Base-by-base conservation (phyloP, 2,113 vertebrate genomes). In the Dicrurus megarhynchus region DNA sequence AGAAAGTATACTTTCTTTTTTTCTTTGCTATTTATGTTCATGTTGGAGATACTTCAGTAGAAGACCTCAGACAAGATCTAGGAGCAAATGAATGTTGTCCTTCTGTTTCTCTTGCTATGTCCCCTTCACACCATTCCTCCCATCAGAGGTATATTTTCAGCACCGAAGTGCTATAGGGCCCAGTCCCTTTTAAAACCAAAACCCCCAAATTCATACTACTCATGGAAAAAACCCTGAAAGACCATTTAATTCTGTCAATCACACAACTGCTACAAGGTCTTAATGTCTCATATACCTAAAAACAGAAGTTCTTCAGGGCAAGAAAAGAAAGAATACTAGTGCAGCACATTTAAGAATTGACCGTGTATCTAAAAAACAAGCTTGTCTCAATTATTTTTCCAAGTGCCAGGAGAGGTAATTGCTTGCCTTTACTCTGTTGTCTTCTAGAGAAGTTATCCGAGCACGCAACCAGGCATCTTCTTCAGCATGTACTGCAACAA, bases 391-490 rank as follows among this genome's bases (percentile, higher is more conserved):
- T 44, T 73, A 24, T 57, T 83, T 69, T 23, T 49, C 13, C 35
- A 77, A 85, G 32, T 49, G n/a, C 47, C 42, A 64, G 50, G 60
- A 83, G 35, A 91, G 27, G 50, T 24, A 69, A 46, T 41, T 59
- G 59, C 98, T 98, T 98, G 98, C 99, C 99, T 99, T 99, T 90
- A 99, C 93, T 82, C 90, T 98, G 68, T 97, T 96, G 20, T 94
- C 96, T 46, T 98, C 97, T 20, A 98, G n/a, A 74, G 98, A 97
- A 61, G 97, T 92, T 79, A 99, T 96, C 90, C 98, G 98, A 26
- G 98, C 99, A 87, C 99, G 98, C 69, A 99, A 89, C 96, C 99
- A 96, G 47, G 98, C 98, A 0, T 99, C 98, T 42, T 99, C 99
- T 71, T 98, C 99, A 8, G 98, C 97, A 20, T 97, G 98, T 28